Base-by-base conservation (phyloP, 2,797 vertebrate species). In the Karalla daura region DNA sequence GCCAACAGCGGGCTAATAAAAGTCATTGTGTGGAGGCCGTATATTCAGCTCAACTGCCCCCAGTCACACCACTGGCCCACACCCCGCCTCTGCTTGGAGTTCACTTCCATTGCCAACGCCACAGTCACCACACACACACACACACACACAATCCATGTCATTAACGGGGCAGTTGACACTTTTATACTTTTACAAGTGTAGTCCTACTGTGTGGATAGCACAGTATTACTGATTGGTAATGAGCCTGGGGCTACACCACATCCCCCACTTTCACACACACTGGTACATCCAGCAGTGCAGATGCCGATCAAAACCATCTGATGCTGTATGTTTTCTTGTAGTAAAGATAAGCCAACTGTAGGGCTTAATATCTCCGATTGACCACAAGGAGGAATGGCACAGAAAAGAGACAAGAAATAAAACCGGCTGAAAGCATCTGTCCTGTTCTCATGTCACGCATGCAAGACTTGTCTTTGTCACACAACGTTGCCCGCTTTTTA, bases 141-240 rank as follows among this genome's bases (percentile, higher is more conserved):
- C 63, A 71, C 2, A 71, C 65, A 80, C 59, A 74, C 65, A 74
- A 41, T 40, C 49, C 8, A 35, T 61, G 71, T 71, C 80, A 83
- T 90, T 88, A 87, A 70, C 61, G 5, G 14, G 44, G 70, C 70
- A 82, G 71, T 75, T 90, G 89, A 90, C 82, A 79, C 78, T 75
- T 91, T 86, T 91, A 90, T 63, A 77, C 74, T 72, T 91, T 90
- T 85, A 91, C 85, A 83, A 35, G 81, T 44, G 24, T 10, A 51
- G 67, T 83, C 78, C 82, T 83, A 70, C 83, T 83, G 86, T 86
- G 81, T 49, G 52, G 72, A 86, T 66, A 76, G 69, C 45, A 70
- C 54, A 40, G 53, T 35, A 76, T 70, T 63, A 56, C 73, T 62
- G 67, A 65, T 25, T 36, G 51, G 63, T 62, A 46, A 66, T 74